A percentile compares a stretch with the other conserved stretches of the same genome.
Conservation (phyloP, 2,888 invertebrate genomes). For the Drosophila mettleri region DNA sequence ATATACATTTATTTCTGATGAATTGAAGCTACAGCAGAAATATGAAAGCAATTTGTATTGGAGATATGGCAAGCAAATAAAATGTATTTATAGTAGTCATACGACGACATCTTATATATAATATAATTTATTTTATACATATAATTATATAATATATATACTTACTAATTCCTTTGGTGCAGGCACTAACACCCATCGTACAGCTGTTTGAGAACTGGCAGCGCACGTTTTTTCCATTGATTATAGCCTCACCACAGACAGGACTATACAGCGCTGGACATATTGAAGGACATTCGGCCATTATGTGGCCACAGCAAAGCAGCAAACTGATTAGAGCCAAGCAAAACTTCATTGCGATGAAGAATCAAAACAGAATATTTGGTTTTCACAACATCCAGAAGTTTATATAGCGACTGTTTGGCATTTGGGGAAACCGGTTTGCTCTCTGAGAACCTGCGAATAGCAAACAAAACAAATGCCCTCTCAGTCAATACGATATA, state of each 20-base stretch:
- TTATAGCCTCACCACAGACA: conserved; percentile 28
- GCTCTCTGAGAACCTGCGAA: conserved; percentile 1
- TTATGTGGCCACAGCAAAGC: conserved; percentile 18
- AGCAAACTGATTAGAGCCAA: conserved; percentile 28
- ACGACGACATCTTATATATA: no score
- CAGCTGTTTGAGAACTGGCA: conserved; percentile 38
- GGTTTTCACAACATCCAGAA: neutral
- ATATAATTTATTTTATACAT: no score
- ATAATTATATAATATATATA: no score
- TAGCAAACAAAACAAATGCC: conserved; percentile 1
- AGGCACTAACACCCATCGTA: conserved; percentile 11
- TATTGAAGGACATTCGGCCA: conserved; percentile 18
- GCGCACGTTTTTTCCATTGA: conserved; percentile 14
- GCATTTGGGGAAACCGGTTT: conserved; percentile 14
- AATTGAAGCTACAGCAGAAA: no score
- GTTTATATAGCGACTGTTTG: conserved; percentile 22
- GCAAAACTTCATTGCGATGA: conserved; percentile 23
- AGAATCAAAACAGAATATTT: conserved; percentile 10
- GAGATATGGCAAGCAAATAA: no score
- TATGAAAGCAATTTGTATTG: no score
- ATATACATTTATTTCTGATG: neutral
- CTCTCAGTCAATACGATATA: neutral
- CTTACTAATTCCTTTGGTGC: conserved; percentile 25
- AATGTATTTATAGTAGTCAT: no score
- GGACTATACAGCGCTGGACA: conserved; percentile 20